phyloP scores from a whole-genome alignment of 2,797 vertebrate genomes.

The Pseudochirops cupreus region DNA sequence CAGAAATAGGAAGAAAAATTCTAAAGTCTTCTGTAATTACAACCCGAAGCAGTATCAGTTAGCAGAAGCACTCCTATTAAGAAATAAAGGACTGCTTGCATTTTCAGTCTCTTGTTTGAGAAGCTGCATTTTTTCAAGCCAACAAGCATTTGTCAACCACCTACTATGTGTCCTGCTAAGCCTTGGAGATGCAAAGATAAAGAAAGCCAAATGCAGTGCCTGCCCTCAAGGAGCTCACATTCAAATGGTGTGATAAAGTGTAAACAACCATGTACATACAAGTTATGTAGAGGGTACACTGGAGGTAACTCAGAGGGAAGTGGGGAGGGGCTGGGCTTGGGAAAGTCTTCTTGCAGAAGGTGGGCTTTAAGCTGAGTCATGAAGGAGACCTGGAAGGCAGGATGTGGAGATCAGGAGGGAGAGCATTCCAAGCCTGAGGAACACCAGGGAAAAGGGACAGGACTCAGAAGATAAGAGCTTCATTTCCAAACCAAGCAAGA shows the following conservation, averaged over 20 bases:
- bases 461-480: conserved; percentile 9
- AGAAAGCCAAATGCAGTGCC: neutral
- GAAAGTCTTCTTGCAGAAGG: neutral
- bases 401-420: neutral
- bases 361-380: neutral
- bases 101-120: neutral
- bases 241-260: neutral
- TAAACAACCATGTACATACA: neutral
- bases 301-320: neutral
- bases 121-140: neutral
- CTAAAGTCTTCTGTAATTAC: conserved; percentile 34
- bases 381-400: neutral
- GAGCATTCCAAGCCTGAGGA: neutral
- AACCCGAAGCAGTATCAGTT: neutral
- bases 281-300: neutral
- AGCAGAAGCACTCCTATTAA: conserved; percentile 12
- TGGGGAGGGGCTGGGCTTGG: neutral
- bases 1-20: conserved; percentile 28
- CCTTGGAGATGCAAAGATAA: neutral
- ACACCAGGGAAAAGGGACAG: conserved; percentile 27
- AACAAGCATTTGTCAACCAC: neutral
- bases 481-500: conserved; percentile 42
- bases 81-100: neutral
- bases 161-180: neutral
- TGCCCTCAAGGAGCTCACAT: neutral